Base-by-base conservation (phyloP, 2,797 vertebrate species). In the Zenarchopterus dispar region DNA sequence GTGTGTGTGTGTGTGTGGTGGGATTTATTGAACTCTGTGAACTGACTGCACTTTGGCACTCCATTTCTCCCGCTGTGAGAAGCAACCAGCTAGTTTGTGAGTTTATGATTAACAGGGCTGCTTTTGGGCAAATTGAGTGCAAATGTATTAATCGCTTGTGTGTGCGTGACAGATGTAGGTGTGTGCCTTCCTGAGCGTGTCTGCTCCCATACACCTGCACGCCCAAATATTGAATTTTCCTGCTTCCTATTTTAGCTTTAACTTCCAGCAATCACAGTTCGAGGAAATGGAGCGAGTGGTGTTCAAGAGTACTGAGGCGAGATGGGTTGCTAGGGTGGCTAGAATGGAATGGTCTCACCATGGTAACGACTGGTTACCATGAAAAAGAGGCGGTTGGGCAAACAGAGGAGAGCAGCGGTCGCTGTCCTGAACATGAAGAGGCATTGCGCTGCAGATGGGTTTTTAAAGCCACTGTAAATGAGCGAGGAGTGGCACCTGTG, bases 281-380 rank as follows among this genome's bases (percentile, higher is more conserved):
- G 53, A 54, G 56, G 77, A 77, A 90, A 60, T 11, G 54, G 53
- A 73, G 68, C 10, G 6, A 43, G 24, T 48, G 6, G 4, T 24
- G 70, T 70, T 80, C 55, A 69, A 72, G 67, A 78, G 81, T 75
- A 78, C 58, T 42, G 75, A 86, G 77, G 77, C 76, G 49, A 84
- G 72, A 52, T 48, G 48, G 70, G 92, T 93, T 93, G 92, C 93
- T 89, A 93, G 88, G 92, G 75, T 81, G 60, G 45, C 54, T 13
- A 45, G 70, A 93, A 87, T 84, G 84, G 92, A 92, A 92, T 92
- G 89, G 80, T 54, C 73, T 88, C 50, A 19, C 91, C 91, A 91
- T 91, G 87, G 92, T 63, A 92, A 94, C 91, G 50, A 70, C 75
- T 70, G 72, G 67, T 64, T 8, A 71, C 62, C 26, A 48, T 75